Evolutionary conservation across 2,888 invertebrate species (phyloP).

Genomic region (Neoitamus cyanurus): DNA sequence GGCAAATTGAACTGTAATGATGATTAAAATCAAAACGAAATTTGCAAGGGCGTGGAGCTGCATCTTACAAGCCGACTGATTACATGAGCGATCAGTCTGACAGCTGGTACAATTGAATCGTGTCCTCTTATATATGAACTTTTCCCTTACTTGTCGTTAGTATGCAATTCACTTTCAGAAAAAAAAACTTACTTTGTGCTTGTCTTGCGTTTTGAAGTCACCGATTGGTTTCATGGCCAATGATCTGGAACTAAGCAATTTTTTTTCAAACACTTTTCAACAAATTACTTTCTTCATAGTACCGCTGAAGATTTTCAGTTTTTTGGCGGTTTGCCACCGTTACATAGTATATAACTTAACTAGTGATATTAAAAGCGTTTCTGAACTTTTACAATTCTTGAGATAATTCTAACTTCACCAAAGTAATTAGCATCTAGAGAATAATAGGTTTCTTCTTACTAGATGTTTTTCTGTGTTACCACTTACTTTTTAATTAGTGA

Average conservation of each 20-base stretch:
- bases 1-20: background rate
- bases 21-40: slow-evolving; percentile 2
- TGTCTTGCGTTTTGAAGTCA: background rate
- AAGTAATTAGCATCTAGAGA: background rate
- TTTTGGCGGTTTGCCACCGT: background rate
- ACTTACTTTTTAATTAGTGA: no score
- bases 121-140: background rate
- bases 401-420: background rate
- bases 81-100: background rate
- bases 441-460: no score
- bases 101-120: background rate
- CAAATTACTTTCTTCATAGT: slow-evolving; percentile 7
- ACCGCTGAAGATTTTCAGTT: background rate
- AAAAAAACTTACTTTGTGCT: background rate
- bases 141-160: background rate
- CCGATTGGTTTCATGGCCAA: slow-evolving; percentile 31
- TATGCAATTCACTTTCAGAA: background rate
- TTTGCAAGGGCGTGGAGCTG: background rate
- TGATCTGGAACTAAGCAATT: slow-evolving; percentile 28
- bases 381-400: background rate
- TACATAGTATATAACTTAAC: background rate
- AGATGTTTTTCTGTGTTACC: no score
- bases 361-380: background rate
- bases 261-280: background rate
- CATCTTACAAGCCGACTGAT: background rate